Base-by-base conservation (phyloP, 1,140 invertebrate species). In the Drosophila littoralis region DNA sequence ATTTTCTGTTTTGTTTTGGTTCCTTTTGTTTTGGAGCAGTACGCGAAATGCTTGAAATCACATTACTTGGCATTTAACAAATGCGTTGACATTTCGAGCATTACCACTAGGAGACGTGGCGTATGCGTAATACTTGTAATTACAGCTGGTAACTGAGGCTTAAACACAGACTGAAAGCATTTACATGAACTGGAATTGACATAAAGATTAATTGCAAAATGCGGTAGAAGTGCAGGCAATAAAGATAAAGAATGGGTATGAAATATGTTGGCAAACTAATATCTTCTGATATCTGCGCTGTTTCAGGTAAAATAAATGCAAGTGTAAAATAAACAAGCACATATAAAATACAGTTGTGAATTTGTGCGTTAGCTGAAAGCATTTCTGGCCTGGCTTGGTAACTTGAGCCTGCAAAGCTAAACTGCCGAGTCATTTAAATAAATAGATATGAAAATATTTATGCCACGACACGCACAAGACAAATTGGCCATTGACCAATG, bases 41-140 rank as follows among this genome's bases (percentile, higher is more conserved):
- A 12, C 63, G 8, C 48, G 46, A 75, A 75, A 80, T 78, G 61
- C 77, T 71, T 50, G 28, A 70, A 55, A 64, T 63, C 66, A 69
- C 38, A 61, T 69, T 61, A 55, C 68, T 59, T 61, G 48, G 50
- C 67, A 54, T 61, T 61, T 45, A 63, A 38, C 40, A 43, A 71
- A 50, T 9, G 54, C 48, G 43, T 35, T 57, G 58, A 22, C 52
- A 60, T 38, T 43, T 38, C 28, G 8, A 35, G 43, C 36, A 50
- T 17, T 43, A 45, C 10, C 51, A 59, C 42, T 58, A 51, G 51
- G 40, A 38, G 63, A 84, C 81, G 63, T 73, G 72, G 45, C 81
- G 77, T 80, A 77, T 84, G 57, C 81, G 76, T 80, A 81, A 59
- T 83, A 84, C 77, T 79, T 61, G 65, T 78, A 85, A 73, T 85